These are phyloP conservation scores for Entelurus aequoreus DNA, from an alignment of 2,113 vertebrate species.

Conservation along the genomic window DNA sequence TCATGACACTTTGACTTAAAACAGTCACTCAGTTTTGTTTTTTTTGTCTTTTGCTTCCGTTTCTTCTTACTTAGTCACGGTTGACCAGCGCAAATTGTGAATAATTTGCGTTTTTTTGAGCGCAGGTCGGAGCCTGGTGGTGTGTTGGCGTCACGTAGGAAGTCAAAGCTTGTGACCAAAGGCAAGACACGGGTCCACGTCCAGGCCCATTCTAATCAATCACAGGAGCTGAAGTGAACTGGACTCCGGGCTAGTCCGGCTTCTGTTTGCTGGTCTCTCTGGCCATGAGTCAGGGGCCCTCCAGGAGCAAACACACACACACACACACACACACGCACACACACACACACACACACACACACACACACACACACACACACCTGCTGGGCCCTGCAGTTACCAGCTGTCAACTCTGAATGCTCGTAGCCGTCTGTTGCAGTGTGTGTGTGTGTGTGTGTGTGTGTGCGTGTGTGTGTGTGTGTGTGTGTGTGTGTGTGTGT, in stretches of 20 bases:
- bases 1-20: too few relatives aligned
- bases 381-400: constrained; percentile 72
- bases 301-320: constrained; percentile 45
- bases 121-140: not conserved
- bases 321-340: constrained; percentile 43
- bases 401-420: constrained; percentile 74
- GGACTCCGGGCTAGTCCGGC: constrained; percentile 57
- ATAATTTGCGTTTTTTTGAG: too few relatives aligned
- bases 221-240: constrained; percentile 66
- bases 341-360: constrained; percentile 40
- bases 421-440: constrained; percentile 49
- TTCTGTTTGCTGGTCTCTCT: constrained; percentile 50
- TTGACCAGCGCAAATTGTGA: too few relatives aligned
- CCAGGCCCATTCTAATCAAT: constrained; percentile 68
- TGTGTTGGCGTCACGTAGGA: constrained; percentile 65
- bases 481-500: constrained; percentile 31
- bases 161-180: constrained; percentile 63
- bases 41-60: too few relatives aligned
- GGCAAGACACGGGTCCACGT: constrained; percentile 54
- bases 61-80: too few relatives aligned
- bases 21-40: too few relatives aligned
- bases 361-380: constrained; percentile 47
- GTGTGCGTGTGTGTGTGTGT: constrained; percentile 24
- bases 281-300: constrained; percentile 69
- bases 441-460: constrained; percentile 33